phyloP scores from a whole-genome alignment of 1,140 invertebrate species.

The Drosophila tsacasi region DNA sequence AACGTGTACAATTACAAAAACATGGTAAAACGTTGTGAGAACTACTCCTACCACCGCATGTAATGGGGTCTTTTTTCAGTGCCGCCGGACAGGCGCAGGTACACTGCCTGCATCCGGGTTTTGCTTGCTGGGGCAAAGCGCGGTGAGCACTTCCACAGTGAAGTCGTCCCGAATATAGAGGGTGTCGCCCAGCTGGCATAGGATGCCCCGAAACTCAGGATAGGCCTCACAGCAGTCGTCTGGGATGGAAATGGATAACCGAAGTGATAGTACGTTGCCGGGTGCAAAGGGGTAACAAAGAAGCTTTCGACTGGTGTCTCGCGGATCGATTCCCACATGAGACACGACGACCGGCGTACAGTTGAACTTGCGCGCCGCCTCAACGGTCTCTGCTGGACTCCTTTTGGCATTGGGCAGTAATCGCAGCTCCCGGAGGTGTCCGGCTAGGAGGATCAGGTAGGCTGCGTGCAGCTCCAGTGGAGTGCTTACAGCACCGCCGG shows the following conservation, averaged over 20 bases:
- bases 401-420: constrained; percentile 17
- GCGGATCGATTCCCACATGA: constrained; percentile 41
- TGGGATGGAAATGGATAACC: constrained; percentile 53
- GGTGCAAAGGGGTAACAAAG: constrained; percentile 29
- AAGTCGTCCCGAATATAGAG: constrained; percentile 26
- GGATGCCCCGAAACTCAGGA: constrained; percentile 55
- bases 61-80: background rate
- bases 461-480: constrained; percentile 39
- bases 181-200: constrained; percentile 52
- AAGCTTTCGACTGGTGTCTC: background rate
- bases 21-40: background rate
- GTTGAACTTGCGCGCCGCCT: constrained; percentile 17
- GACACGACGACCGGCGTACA: constrained; percentile 28
- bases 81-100: background rate
- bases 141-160: constrained; percentile 41
- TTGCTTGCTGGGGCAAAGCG: constrained; percentile 12
- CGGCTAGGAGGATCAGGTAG: constrained; percentile 34
- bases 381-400: constrained; percentile 1
- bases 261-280: constrained; percentile 46
- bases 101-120: constrained; percentile 14
- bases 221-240: constrained; percentile 35
- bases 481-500: constrained; percentile 5
- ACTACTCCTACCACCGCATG: background rate
- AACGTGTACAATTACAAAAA: background rate
- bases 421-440: constrained; percentile 23